Evolutionary conservation across 2,797 vertebrate genomes (phyloP), one percentile per base, ranked within the genome.

Genomic region (Onychomys leucogaster): DNA sequence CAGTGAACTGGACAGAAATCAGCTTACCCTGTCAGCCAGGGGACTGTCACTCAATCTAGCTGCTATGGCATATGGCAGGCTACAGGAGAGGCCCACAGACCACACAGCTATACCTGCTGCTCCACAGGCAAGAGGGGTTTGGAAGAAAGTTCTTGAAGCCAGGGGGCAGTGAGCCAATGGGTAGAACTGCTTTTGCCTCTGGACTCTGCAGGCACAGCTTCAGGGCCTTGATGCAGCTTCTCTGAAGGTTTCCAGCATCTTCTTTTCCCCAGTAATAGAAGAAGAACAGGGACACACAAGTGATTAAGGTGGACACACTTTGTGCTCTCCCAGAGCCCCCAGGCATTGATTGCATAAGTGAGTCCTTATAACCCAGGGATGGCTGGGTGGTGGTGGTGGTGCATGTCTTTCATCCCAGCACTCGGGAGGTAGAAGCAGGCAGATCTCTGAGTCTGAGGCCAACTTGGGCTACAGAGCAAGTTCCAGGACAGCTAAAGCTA

Each of bases 141-240:
- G 43, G 90, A 49, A 96, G 89, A 97, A 93, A 90, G 87, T 93
- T 46, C 76, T 59, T 5, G 83, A 57, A 78, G 82, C 69, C 75
- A 52, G 0, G 13, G 83, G 49, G 69, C 49, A 63, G 90, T 43
- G 34, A 29, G 16, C 49, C 34, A 69, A 37, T 81, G 57, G 63
- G 75, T n/a, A 61, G 34, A 75, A 16, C 0, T 0, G 69, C 80
- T 8, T 82, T 41, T 82, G 80, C 57, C n/a, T 82, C 3, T 27
- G 34, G 21, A 61, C 57, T 10, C 37, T 59, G 59, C 32, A 0
- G 59, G 23, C 29, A n/a, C 10, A 49, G 4, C 6, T 3, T 85
- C 61, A 25, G 87, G 65, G 59, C 73, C 89, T 49, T 1, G 0
- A 0, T 1, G 43, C 55, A 69, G 82, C 59, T 43, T 59, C 80